Conservation (phyloP, 2,113 vertebrate species). For the Sphyrna mokarran region DNA sequence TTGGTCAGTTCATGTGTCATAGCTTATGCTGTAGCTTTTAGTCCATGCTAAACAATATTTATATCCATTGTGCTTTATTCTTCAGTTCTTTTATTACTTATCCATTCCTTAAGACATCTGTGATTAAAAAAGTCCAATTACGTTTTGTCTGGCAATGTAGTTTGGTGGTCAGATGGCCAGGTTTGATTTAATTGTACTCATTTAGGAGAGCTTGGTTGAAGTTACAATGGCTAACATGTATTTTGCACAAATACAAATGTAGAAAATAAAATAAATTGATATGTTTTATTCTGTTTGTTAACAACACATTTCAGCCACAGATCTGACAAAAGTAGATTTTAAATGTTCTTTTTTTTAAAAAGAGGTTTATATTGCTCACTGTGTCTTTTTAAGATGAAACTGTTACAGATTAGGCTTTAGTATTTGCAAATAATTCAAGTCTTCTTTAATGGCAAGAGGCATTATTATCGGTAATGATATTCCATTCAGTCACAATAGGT, state of each 20-base stretch:
- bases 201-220: not conserved
- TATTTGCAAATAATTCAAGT: not conserved
- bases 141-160: not conserved
- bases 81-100: conserved; percentile 10
- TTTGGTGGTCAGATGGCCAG: not conserved
- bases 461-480: not conserved
- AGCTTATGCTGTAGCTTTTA: not conserved
- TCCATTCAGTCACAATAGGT: not conserved
- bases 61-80: not conserved
- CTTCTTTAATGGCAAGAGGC: not conserved
- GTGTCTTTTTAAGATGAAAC: conserved; percentile 34
- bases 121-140: not conserved
- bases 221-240: not conserved
- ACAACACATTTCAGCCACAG: not conserved
- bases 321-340: conserved; percentile 29
- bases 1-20: not conserved
- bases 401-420: not conserved
- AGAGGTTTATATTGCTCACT: not conserved
- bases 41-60: not conserved
- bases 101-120: not conserved
- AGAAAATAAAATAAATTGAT: conserved; percentile 19
- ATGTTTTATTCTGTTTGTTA: conserved; percentile 24
- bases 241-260: not conserved
- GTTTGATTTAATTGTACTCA: not conserved
- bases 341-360: not conserved